Base-by-base conservation (phyloP, 2,888 invertebrate genomes). In the Cryptocheilus praepositus region DNA sequence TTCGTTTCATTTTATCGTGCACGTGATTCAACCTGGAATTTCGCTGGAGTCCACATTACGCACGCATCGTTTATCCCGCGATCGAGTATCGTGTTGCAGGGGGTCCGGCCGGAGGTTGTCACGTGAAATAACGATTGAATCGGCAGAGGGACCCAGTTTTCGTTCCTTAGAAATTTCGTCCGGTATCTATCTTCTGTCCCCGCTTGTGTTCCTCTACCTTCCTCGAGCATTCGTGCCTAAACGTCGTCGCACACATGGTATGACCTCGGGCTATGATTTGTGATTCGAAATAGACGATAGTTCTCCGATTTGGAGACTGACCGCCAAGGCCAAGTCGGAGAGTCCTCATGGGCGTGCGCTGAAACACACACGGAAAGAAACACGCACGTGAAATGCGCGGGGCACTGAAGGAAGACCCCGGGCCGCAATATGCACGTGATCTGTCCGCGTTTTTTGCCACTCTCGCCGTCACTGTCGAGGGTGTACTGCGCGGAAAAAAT, bases 301-400 rank as follows among this genome's bases (percentile, higher is more conserved):
- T 69, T 81, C 74, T 80, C 71, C 74, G 82, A 82, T 83, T 83
- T 81, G 80, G 80, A 84, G 70, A 84, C 70, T 77, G 71, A 81
- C 70, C 69, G 62, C 76, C 77, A 83, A 81, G 85, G 74, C 81
- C 85, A 78, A 71, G 61, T 79, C 74, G 74, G 70, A 81, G 77
- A 78, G 71, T 61, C 51, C 61, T 25, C 54, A 11, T 25, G 56
- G 58, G 70, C 64, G 64, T 43, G 67, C 67, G 54, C 58, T 59
- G 44, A 25, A 46, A 45, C 13, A 52, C 45, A 28, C 28, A 16
- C 1, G 0, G 7, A 11, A 2, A 2, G 4, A 1, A 44, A 45
- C 57, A 45, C 43, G 43, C 18, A 56, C 19, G 43, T 13, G 18
- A 11, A 21, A 11, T 36, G 36, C 36, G 36, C 11, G 36, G 36